These are phyloP conservation scores for Girardia tigrina DNA, from an alignment of 2,888 invertebrate species.

Conservation along the genomic window DNA sequence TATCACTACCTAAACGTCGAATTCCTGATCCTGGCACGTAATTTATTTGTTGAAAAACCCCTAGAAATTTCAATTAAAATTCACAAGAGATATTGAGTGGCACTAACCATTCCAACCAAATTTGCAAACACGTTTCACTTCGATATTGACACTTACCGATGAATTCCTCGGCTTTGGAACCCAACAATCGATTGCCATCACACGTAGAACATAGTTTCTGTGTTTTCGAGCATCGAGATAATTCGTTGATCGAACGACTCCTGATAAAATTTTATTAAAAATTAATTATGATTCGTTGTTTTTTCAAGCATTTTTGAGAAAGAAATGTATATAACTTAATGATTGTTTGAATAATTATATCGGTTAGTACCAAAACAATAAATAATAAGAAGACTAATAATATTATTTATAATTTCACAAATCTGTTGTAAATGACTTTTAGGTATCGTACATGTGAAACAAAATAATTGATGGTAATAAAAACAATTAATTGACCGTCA, in stretches of 20 bases:
- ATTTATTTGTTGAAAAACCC: constrained; percentile 16
- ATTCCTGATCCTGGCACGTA: constrained; percentile 15
- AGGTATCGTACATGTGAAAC: too few relatives aligned
- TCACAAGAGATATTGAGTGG: neutral
- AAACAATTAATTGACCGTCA: too few relatives aligned
- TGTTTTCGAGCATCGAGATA: constrained; percentile 8
- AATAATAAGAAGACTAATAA: too few relatives aligned
- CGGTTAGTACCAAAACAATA: too few relatives aligned
- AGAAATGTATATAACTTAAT: too few relatives aligned
- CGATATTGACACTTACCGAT: constrained; percentile 30
- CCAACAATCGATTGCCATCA: constrained; percentile 26
- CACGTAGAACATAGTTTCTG: constrained; percentile 24
- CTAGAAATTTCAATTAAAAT: neutral
- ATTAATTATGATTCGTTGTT: neutral
- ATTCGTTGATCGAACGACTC: neutral
- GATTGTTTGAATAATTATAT: too few relatives aligned
- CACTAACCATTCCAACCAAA: constrained; percentile 30
- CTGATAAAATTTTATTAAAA: neutral
- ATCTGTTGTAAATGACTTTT: too few relatives aligned
- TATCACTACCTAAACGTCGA: neutral
- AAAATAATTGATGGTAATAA: too few relatives aligned
- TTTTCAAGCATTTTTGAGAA: too few relatives aligned
- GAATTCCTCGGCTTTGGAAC: constrained; percentile 24
- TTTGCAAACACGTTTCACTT: neutral
- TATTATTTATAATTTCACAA: too few relatives aligned